Evolutionary conservation across 1,140 invertebrate species (phyloP), one percentile per base, ranked within the genome.

Genomic region (Drosophila sulfurigaster): DNA sequence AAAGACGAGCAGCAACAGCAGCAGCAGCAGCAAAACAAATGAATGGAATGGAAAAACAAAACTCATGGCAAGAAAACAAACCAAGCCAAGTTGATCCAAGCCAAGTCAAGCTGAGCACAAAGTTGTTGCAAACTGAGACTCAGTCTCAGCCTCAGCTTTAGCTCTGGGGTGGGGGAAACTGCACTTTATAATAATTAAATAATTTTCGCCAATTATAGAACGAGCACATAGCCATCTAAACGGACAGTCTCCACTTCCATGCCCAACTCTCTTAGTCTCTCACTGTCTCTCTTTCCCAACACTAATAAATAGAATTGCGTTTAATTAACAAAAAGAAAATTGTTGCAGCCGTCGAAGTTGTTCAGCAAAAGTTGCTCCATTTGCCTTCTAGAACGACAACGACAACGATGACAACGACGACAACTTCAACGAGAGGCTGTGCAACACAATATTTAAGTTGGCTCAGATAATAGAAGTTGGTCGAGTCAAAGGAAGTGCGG

Each of bases 181-280:
- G 82, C 82, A 87, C 83, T 87, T 87, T 74, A 87, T 88, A 88
- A 87, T 88, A 87, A 87, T 87, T 87, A 87, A 88, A 87, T 88
- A 88, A 83, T 86, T 87, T 87, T 87, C 69, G 73, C 73, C 80
- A 87, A 82, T 88, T 87, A 87, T 83, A 80, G 49, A 74, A 83
- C 68, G 65, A 52, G 71, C 72, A 57, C 82, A 81, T 13, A 76
- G 79, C 64, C 58, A 68, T 77, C 59, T 72, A 72, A 82, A 69
- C 69, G 62, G 75, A 57, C 72, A 63, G 77, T 62, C 65, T 74
- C 64, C 46, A 68, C 41, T 46, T 73, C 58, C 56, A 8, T 6
- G 5, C 45, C 52, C 54, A 8, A 28, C 15, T 35, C 52, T 11
- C 13, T 46, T 3, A 4, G 38, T 20, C 38, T 25, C 0, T 38